Conservation (phyloP, 1,140 invertebrate species). For the Hormaphis cornu region DNA sequence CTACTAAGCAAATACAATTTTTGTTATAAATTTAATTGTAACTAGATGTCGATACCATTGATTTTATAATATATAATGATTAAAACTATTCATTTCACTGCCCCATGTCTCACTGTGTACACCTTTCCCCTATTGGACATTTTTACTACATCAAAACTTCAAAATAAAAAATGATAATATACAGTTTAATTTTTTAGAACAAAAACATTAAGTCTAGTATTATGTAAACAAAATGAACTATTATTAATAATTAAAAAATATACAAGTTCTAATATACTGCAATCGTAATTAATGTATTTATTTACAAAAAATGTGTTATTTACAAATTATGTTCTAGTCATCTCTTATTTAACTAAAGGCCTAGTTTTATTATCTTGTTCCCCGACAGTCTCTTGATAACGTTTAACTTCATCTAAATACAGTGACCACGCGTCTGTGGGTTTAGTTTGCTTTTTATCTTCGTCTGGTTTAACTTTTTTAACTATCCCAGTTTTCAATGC, state of each 20-base stretch:
- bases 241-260: neutral
- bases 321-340: neutral
- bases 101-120: too few relatives aligned
- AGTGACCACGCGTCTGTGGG: conserved; percentile 83
- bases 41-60: too few relatives aligned
- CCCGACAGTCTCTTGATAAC: conserved; percentile 80
- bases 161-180: too few relatives aligned
- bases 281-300: neutral
- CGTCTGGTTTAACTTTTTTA: conserved; percentile 65
- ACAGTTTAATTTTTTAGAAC: too few relatives aligned
- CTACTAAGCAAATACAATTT: too few relatives aligned
- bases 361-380: conserved; percentile 72
- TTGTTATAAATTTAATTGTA: too few relatives aligned
- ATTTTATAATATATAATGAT: too few relatives aligned
- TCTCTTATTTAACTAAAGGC: conserved; percentile 63
- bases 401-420: conserved; percentile 86
- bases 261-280: neutral
- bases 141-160: too few relatives aligned
- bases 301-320: neutral
- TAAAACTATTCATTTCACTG: too few relatives aligned
- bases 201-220: too few relatives aligned
- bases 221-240: neutral
- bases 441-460: conserved; percentile 49
- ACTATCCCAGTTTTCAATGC: conserved; percentile 82
- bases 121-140: too few relatives aligned